phyloP scores from a whole-genome alignment of 1,140 invertebrate genomes.

The Anastrepha obliqua region DNA sequence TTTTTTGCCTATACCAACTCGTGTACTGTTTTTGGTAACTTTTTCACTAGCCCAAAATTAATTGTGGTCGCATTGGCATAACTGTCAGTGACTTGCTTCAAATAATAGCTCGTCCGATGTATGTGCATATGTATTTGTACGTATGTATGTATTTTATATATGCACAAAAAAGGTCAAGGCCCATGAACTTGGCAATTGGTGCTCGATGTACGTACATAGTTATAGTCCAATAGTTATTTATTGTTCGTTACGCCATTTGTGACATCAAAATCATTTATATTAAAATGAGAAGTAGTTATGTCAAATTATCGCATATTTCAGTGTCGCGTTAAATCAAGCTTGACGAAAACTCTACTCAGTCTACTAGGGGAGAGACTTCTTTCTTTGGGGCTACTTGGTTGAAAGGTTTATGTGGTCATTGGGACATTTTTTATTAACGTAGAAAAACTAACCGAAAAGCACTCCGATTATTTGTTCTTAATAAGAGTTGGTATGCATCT shows the following conservation, averaged over 20 bases:
- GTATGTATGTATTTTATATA: not conserved
- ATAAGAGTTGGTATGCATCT: too few relatives aligned
- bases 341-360: not conserved
- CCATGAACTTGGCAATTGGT: constrained; percentile 12
- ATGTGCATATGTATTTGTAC: not conserved
- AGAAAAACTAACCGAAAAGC: too few relatives aligned
- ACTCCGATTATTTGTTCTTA: too few relatives aligned
- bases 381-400: too few relatives aligned
- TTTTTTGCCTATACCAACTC: not conserved
- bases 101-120: not conserved
- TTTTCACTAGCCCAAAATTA: constrained; percentile 3
- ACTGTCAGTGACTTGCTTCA: not conserved
- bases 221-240: not conserved
- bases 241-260: not conserved
- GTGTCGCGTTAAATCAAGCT: constrained; percentile 4
- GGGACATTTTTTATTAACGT: too few relatives aligned
- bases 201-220: too few relatives aligned
- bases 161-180: constrained; percentile 18
- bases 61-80: not conserved
- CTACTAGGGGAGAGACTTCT: too few relatives aligned
- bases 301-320: constrained; percentile 6
- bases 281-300: constrained; percentile 4
- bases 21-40: not conserved
- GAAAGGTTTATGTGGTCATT: too few relatives aligned
- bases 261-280: not conserved